Base-by-base conservation (phyloP, 2,797 vertebrate species). In the Sciurus carolinensis region DNA sequence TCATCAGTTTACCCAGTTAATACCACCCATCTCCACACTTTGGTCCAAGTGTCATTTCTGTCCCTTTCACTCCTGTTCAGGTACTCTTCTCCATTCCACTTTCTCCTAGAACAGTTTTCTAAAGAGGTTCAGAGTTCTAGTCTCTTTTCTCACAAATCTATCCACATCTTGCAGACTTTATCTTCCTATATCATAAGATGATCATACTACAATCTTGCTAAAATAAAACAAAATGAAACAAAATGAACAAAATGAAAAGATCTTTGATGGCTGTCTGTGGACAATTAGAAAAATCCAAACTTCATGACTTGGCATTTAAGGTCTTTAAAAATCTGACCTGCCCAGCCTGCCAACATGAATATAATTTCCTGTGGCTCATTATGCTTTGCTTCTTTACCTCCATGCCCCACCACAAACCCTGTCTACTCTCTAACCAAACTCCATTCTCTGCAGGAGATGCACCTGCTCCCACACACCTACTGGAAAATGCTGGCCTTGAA, bases 281-380 rank as follows among this genome's bases (percentile, higher is more conserved):
- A 57, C 36, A 71, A 12, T 24, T 22, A 94, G 50, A 82, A n/a
- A 50, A 82, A 57, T 77, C 36, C 17, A 20, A 72, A 64, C 69
- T 64, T 57, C 15, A 24, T 13, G 7, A 47, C 20, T 59, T 80
- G 76, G 13, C 6, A 15, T 67, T 76, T n/a, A n/a, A 81, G 11
- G 14, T 87, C 87, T 94, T 95, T 80, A n/a, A 69, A n/a, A 36
- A 42, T 54, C 26, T 81, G 50, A 66, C 26, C 57, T 94, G 84
- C 62, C 52, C 30, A 5, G 39, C 57, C 67, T 79, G 47, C 5
- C 44, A 87, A 83, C 9, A 44, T 11, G 39, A 80, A 30, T 44
- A 42, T 77, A 64, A 91, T 66, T 89, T 87, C 59, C 33, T n/a
- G 5, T 42, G 76, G 69, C 26, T 76, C 20, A 6, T 59, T 77